Evolutionary conservation across 2,888 invertebrate species (phyloP).

Genomic region (Lepidochitona cinerea): DNA sequence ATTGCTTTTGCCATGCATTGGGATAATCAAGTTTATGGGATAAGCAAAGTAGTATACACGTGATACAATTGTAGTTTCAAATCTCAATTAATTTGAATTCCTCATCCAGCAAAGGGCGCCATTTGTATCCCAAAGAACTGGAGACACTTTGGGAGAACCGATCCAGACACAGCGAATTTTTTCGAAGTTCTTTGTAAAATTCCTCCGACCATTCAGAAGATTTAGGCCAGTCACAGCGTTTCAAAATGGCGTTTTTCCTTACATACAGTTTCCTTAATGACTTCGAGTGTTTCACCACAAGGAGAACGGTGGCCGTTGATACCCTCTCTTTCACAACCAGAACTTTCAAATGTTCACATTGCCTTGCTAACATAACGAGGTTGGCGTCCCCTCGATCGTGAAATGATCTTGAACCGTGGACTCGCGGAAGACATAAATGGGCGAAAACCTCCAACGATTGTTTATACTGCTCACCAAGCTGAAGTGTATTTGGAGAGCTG

Average conservation of each 20-base stretch:
- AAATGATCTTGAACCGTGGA: slow-evolving; percentile 79
- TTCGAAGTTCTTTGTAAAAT: slow-evolving; percentile 79
- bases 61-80: background rate
- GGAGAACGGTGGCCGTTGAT: slow-evolving; percentile 82
- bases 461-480: slow-evolving; percentile 77
- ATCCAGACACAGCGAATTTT: slow-evolving; percentile 77
- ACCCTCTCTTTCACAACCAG: slow-evolving; percentile 82
- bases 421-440: slow-evolving; percentile 79
- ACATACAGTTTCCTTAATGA: slow-evolving; percentile 78
- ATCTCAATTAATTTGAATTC: slow-evolving; percentile 49
- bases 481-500: slow-evolving; percentile 74
- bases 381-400: slow-evolving; percentile 80
- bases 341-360: slow-evolving; percentile 79
- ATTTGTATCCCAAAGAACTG: slow-evolving; percentile 78
- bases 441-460: slow-evolving; percentile 79
- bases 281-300: slow-evolving; percentile 79
- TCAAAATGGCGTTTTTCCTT: slow-evolving; percentile 82
- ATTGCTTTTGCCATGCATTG: too few relatives aligned
- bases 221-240: slow-evolving; percentile 76
- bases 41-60: slow-evolving; percentile 82
- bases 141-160: slow-evolving; percentile 80
- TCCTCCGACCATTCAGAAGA: slow-evolving; percentile 79
- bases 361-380: slow-evolving; percentile 78
- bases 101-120: slow-evolving; percentile 73
- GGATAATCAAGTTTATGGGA: too few relatives aligned